A percentile compares a stretch with the other conserved stretches of the same genome.
Evolutionary conservation across 2,888 invertebrate species (phyloP).

Genomic region (Drosophila multiciliata): DNA sequence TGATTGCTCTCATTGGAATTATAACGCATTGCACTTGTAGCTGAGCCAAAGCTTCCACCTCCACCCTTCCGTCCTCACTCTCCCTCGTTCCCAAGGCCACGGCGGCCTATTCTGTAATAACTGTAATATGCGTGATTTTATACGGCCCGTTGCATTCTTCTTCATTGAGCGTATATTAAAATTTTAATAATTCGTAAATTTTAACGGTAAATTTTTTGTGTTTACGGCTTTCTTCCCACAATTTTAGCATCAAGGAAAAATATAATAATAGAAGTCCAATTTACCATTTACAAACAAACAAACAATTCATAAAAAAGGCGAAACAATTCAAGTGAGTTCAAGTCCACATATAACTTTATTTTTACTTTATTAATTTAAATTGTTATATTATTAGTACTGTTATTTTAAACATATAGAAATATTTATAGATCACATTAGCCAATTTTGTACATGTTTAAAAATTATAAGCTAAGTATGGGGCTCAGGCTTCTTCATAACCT

Average conservation of each 20-base stretch:
- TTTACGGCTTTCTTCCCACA: constrained; percentile 10
- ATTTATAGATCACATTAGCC: not conserved
- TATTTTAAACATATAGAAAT: not conserved
- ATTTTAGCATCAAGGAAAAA: constrained; percentile 20
- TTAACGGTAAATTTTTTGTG: constrained; percentile 33
- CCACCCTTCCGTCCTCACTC: not conserved
- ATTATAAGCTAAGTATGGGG: not conserved
- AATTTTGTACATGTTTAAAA: not conserved
- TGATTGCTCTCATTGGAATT: constrained; percentile 35
- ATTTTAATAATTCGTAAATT: not conserved
- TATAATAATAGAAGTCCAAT: constrained; percentile 13
- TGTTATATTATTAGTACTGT: not conserved
- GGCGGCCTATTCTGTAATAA: constrained; percentile 14
- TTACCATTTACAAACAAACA: constrained; percentile 17
- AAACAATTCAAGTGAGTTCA: constrained; percentile 15
- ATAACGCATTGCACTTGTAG: constrained; percentile 58
- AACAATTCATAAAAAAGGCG: constrained; percentile 1
- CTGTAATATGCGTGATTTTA: constrained; percentile 13
- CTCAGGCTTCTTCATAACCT: not conserved
- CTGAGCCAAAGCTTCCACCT: constrained; percentile 30
- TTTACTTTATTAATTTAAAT: not conserved
- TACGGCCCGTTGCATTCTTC: constrained; percentile 1
- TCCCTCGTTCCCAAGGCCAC: constrained; percentile 35
- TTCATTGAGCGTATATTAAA: not conserved
- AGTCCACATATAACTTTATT: not conserved